These are phyloP conservation scores for Donacobius atricapilla DNA, from an alignment of 2,113 vertebrate species.

Conservation along the genomic window DNA sequence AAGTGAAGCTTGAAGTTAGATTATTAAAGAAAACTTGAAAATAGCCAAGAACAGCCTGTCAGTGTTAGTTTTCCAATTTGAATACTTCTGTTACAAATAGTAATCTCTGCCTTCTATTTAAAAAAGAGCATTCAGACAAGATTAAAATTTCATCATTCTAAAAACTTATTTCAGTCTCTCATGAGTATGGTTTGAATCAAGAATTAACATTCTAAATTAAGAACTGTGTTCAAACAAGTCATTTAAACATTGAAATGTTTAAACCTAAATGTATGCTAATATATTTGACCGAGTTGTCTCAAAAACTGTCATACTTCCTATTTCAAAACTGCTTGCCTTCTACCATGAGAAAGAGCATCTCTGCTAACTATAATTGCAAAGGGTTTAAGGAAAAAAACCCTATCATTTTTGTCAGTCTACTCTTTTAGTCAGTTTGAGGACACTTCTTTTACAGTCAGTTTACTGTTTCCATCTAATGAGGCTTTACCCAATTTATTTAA, in stretches of 20 bases:
- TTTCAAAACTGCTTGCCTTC: background rate
- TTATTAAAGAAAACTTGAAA: constrained; percentile 7
- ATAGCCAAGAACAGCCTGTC: background rate
- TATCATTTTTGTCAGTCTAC: background rate
- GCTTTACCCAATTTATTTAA: background rate
- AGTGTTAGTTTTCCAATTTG: background rate
- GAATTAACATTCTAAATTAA: background rate
- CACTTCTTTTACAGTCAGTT: background rate
- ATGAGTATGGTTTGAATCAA: background rate
- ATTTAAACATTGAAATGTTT: background rate
- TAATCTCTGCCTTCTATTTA: background rate
- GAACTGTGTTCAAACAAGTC: background rate
- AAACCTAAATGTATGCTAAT: background rate
- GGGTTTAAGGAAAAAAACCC: background rate
- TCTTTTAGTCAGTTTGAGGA: background rate
- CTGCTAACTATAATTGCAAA: background rate
- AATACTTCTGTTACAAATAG: background rate
- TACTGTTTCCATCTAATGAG: background rate
- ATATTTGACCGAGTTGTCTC: background rate
- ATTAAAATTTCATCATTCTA: background rate
- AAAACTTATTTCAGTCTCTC: background rate
- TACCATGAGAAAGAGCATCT: background rate
- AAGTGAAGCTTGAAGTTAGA: background rate
- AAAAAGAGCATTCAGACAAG: background rate
- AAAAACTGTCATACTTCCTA: background rate